phyloP scores from a whole-genome alignment of 2,888 invertebrate species.

The Gymnosoma rotundatum region DNA sequence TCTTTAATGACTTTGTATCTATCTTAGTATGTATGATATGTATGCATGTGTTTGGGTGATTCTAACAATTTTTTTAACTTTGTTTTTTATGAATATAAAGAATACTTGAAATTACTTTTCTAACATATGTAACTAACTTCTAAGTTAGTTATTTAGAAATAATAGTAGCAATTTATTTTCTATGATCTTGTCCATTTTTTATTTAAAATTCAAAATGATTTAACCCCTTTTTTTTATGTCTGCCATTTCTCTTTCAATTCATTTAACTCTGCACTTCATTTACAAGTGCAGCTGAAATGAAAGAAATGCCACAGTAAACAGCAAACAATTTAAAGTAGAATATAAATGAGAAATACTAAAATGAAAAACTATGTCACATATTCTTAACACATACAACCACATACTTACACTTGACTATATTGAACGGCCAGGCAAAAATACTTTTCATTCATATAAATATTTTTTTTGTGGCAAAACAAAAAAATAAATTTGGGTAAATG shows the following conservation, averaged over 20 bases:
- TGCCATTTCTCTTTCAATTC: constrained; percentile 52
- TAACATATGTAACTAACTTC: no score
- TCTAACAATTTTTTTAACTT: no score
- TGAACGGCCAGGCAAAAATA: constrained; percentile 48
- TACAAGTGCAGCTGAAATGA: constrained; percentile 51
- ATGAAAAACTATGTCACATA: constrained; percentile 68
- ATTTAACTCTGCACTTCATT: constrained; percentile 38
- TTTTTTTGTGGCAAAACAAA: not conserved
- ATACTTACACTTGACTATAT: constrained; percentile 14
- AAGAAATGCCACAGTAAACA: constrained; percentile 66
- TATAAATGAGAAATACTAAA: constrained; percentile 38
- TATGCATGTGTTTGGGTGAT: no score
- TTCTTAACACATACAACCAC: constrained; percentile 22
- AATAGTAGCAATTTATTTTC: constrained; percentile 13
- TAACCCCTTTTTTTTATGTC: constrained; percentile 33
- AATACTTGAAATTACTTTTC: no score
- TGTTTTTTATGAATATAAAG: no score
- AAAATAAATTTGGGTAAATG: not conserved
- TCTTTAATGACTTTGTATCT: no score
- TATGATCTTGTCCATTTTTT: constrained; percentile 8
- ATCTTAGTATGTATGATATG: no score
- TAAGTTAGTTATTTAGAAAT: constrained; percentile 20
- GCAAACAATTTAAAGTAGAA: constrained; percentile 50
- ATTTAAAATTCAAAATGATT: constrained; percentile 29
- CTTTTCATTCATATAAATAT: constrained; percentile 31